phyloP scores from a whole-genome alignment of 2,113 vertebrate genomes.

The Leptobrachium ailaonicum region DNA sequence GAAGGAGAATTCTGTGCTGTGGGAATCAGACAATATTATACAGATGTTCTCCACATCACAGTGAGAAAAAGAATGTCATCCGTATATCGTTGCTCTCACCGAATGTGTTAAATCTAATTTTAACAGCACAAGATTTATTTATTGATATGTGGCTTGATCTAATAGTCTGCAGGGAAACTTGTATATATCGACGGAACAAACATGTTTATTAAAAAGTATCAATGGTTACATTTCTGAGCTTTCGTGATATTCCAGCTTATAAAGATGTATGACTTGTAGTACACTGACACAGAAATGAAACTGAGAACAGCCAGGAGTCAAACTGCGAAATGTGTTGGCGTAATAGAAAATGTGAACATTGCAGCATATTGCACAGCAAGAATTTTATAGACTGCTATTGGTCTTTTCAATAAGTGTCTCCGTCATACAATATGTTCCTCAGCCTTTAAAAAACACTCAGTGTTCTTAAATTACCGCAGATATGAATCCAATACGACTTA shows the following conservation, averaged over 20 bases:
- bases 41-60: too few species aligned
- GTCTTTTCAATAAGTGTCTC: conserved; percentile 17
- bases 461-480: neutral
- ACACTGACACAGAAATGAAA: neutral
- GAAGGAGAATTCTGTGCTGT: too few species aligned
- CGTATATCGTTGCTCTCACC: too few species aligned
- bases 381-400: conserved; percentile 31
- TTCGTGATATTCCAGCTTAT: neutral
- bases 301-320: neutral
- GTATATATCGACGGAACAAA: too few species aligned
- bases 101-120: too few species aligned
- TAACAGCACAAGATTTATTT: too few species aligned
- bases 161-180: too few species aligned
- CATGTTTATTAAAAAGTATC: neutral
- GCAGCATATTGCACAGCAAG: conserved; percentile 46
- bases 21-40: too few species aligned
- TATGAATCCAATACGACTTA: neutral
- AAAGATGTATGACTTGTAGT: neutral
- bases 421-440: conserved; percentile 32
- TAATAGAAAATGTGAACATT: conserved; percentile 6
- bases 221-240: neutral
- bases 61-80: too few species aligned
- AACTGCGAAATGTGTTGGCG: conserved; percentile 28
- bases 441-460: neutral
- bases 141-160: too few species aligned